Evolutionary conservation across 2,113 vertebrate genomes (phyloP), one percentile per base, ranked within the genome.

Genomic region (Cottus gobio): DNA sequence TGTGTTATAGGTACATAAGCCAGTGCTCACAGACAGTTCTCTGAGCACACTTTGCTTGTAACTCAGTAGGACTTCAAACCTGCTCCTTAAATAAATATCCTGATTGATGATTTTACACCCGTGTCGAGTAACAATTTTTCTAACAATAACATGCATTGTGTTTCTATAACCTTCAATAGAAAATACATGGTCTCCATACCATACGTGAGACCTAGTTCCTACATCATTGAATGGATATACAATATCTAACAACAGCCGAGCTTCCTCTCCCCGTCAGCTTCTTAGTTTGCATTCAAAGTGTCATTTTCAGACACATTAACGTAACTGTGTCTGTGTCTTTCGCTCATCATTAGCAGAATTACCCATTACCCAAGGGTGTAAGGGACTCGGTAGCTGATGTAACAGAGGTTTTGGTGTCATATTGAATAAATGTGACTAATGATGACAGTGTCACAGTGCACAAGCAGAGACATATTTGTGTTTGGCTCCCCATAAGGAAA

Each of bases 271-370:
- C 34, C 48, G 30, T 39, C 66, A n/a, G n/a, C 26, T 71, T 62
- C 79, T 86, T 73, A 48, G 56, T 85, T 85, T 80, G 74, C 61
- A 88, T 88, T 86, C 80, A 77, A 80, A 68, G 54, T 82, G 57
- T 83, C 73, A 72, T 75, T 77, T 77, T 78, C 57, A 83, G 52
- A 64, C 54, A 83, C 80, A 84, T 89, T 89, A 85, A 46, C 83
- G 50, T 71, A 68, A 79, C 76, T 46, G 72, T 68, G 69, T 72
- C 71, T 68, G 63, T 46, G 50, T 80, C 75, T 80, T 79, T 79
- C n/a, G 36, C 76, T 91, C 85, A 85, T 90, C 89, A 92, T 92
- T 91, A 91, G 84, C 76, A 71, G 85, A 88, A 88, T 90, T 80
- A 88, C 61, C 87, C 84, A 91, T 92, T 87, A 86, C 85, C 80